Evolutionary conservation across 2,797 vertebrate genomes (phyloP).

Genomic region (Acestrorhynchus altus): DNA sequence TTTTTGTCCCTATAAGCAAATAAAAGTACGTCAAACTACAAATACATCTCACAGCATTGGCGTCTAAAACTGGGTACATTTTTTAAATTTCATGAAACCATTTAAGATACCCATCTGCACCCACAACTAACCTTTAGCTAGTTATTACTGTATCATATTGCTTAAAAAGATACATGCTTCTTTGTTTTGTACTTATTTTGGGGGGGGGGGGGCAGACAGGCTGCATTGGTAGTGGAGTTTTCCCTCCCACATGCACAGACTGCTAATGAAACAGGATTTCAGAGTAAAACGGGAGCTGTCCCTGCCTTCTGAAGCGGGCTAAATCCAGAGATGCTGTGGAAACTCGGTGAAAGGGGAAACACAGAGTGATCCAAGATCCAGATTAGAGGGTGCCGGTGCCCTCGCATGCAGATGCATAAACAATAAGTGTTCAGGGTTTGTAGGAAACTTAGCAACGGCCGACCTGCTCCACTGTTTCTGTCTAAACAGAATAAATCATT

Average conservation of each 20-base stretch:
- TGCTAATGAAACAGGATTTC: constrained; percentile 67
- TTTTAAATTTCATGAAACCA: background rate
- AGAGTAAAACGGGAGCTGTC: constrained; percentile 21
- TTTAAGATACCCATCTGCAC: background rate
- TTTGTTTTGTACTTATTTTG: background rate
- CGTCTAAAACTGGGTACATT: no score
- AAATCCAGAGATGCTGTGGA: constrained; percentile 14
- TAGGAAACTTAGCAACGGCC: background rate
- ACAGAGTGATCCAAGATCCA: constrained; percentile 30
- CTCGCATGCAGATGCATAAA: constrained; percentile 1
- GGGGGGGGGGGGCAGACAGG: constrained; percentile 58
- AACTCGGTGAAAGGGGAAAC: constrained; percentile 46
- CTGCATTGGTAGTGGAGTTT: constrained; percentile 65
- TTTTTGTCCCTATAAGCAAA: no score
- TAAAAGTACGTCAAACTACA: no score
- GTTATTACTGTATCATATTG: no score
- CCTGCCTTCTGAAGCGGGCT: constrained; percentile 11
- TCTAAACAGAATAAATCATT: background rate
- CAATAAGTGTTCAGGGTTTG: background rate
- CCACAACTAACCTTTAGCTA: background rate
- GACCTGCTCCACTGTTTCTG: background rate
- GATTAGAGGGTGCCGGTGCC: constrained; percentile 32
- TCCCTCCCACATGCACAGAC: constrained; percentile 64
- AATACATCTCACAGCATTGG: no score
- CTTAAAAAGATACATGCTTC: no score